Percentiles rank a stretch among this genome's conserved stretches.
Conservation (phyloP, 1,140 invertebrate genomes). For the Teleopsis dalmanni region DNA sequence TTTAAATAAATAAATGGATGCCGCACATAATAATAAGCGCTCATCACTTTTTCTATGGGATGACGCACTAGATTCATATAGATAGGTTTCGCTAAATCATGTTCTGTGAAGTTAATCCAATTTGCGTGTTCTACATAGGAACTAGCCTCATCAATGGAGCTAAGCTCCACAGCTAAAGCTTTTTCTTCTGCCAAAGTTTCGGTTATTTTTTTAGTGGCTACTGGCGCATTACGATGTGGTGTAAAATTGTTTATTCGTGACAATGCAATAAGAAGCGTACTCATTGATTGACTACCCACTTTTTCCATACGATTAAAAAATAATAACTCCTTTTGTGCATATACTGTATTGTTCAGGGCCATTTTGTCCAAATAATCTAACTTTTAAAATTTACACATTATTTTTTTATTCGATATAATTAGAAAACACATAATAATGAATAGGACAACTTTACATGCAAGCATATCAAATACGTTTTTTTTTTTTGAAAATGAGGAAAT, state of each 20-base stretch:
- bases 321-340: constrained; percentile 51
- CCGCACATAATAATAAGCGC: constrained; percentile 75
- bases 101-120: constrained; percentile 57
- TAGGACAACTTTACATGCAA: too few relatives aligned
- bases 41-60: constrained; percentile 81
- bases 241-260: constrained; percentile 46
- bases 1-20: constrained; percentile 49
- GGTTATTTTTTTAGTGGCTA: background rate
- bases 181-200: constrained; percentile 57
- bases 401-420: too few relatives aligned
- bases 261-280: constrained; percentile 58
- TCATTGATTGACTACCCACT: constrained; percentile 78
- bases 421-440: too few relatives aligned
- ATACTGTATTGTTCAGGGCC: constrained; percentile 66
- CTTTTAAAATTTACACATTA: too few relatives aligned
- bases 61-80: constrained; percentile 83
- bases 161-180: constrained; percentile 42
- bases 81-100: constrained; percentile 67
- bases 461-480: too few relatives aligned
- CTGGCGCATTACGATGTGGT: constrained; percentile 49
- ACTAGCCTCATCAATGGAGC: constrained; percentile 45
- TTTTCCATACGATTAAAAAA: constrained; percentile 87
- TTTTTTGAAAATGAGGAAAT: too few relatives aligned
- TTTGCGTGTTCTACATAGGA: constrained; percentile 49
- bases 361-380: too few relatives aligned